Conservation (phyloP, 2,888 invertebrate genomes). For the Gonocerus acuteangulatus region DNA sequence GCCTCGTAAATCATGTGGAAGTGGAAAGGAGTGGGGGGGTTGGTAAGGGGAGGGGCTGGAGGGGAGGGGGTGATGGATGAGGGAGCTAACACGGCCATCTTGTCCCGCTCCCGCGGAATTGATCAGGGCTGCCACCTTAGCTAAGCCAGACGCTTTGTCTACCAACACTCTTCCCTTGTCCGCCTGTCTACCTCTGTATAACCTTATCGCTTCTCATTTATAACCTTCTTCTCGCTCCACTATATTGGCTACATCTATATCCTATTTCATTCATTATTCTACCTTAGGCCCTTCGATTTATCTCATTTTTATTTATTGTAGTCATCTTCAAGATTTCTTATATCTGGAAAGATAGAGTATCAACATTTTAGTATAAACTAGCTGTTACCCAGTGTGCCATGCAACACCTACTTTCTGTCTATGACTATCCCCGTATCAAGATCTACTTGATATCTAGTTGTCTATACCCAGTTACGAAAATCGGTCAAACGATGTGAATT, state of each 20-base stretch:
- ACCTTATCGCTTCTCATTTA: background rate
- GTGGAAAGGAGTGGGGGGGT: conserved; percentile 1
- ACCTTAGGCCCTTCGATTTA: too few relatives aligned
- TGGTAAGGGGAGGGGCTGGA: background rate
- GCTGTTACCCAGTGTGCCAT: too few relatives aligned
- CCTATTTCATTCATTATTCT: background rate
- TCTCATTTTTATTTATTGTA: too few relatives aligned
- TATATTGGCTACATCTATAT: conserved; percentile 1
- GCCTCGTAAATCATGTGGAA: conserved; percentile 23
- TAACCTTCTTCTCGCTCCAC: background rate
- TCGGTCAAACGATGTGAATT: too few relatives aligned
- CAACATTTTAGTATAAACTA: too few relatives aligned
- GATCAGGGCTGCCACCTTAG: conserved; percentile 24
- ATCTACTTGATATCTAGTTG: too few relatives aligned
- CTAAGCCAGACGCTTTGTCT: conserved; percentile 21
- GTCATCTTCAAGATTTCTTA: too few relatives aligned
- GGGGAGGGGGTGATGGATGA: background rate
- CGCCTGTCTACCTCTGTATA: conserved; percentile 16
- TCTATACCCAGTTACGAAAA: too few relatives aligned
- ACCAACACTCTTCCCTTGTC: conserved; percentile 13
- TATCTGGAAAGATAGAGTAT: too few relatives aligned
- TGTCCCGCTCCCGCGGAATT: conserved; percentile 10
- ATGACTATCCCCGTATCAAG: too few relatives aligned
- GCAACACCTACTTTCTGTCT: too few relatives aligned
- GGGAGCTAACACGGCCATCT: conserved; percentile 19